A percentile compares a stretch with the other conserved stretches of the same genome.
Evolutionary conservation across 1,140 invertebrate genomes (phyloP).

Genomic region (Drosophila obscura): DNA sequence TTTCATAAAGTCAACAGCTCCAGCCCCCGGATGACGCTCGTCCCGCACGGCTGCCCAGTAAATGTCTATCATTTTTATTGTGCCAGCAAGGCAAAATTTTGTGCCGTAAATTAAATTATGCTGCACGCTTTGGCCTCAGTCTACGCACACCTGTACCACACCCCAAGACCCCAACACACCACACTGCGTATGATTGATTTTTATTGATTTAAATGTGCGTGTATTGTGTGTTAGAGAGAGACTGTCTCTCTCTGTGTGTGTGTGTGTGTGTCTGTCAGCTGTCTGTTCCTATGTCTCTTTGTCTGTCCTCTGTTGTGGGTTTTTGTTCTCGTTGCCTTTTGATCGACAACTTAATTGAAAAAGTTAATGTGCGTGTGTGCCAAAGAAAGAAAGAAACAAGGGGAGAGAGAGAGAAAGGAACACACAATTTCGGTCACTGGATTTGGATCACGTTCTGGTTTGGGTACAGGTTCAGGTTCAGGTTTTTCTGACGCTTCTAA

Average conservation of each 20-base stretch:
- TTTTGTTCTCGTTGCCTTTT: slow-evolving; percentile 42
- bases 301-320: neutral
- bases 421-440: slow-evolving; percentile 6
- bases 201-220: slow-evolving; percentile 71
- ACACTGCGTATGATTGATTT: slow-evolving; percentile 74
- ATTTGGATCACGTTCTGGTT: neutral
- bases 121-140: slow-evolving; percentile 47
- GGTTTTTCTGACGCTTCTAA: slow-evolving; percentile 26
- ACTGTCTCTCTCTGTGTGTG: neutral
- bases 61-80: slow-evolving; percentile 65
- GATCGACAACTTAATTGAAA: slow-evolving; percentile 79
- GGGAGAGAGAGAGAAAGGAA: neutral
- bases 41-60: slow-evolving; percentile 3
- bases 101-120: slow-evolving; percentile 66
- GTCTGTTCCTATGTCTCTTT: neutral
- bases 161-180: neutral
- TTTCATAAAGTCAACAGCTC: slow-evolving; percentile 45
- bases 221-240: slow-evolving; percentile 3
- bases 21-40: neutral
- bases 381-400: too few relatives aligned
- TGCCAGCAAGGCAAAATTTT: slow-evolving; percentile 45
- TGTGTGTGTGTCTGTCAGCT: slow-evolving; percentile 7
- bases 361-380: slow-evolving; percentile 67
- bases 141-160: slow-evolving; percentile 35
- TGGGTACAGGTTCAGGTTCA: neutral